Percentiles rank a stretch among this genome's conserved stretches.
Conservation (phyloP, 2,888 invertebrate species). For the Amphipyra tragopoginis region DNA sequence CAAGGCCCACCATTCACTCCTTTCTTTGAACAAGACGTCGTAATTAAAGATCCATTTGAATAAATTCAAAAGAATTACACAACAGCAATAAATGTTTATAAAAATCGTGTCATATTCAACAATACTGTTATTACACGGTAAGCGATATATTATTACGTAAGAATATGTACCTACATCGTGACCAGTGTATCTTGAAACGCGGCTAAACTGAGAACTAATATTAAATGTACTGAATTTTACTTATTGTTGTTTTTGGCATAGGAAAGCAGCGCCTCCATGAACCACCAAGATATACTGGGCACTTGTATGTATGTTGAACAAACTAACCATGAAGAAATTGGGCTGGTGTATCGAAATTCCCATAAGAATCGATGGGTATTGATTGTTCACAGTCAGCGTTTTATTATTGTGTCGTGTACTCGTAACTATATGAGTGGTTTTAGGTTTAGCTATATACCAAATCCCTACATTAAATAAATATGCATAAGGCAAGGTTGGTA, state of each 20-base stretch:
- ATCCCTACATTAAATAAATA: neutral
- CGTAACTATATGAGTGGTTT: neutral
- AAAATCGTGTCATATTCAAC: conserved; percentile 51
- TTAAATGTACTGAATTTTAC: conserved; percentile 1
- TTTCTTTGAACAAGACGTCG: conserved; percentile 42
- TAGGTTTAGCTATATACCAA: neutral
- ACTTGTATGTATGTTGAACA: neutral
- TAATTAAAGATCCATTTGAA: conserved; percentile 56
- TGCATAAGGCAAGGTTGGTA: too few species aligned
- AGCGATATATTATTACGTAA: conserved; percentile 40
- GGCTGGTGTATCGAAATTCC: conserved; percentile 32
- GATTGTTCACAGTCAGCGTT: conserved; percentile 42
- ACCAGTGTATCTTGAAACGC: conserved; percentile 9
- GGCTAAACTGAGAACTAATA: neutral
- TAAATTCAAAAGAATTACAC: conserved; percentile 49
- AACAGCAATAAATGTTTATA: conserved; percentile 34
- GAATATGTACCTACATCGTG: neutral
- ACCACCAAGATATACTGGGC: conserved; percentile 13
- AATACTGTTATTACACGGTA: conserved; percentile 52
- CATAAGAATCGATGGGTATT: conserved; percentile 38
- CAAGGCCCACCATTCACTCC: conserved; percentile 41
- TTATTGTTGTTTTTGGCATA: neutral
- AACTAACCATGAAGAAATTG: conserved; percentile 42
- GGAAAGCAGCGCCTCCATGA: conserved; percentile 12
- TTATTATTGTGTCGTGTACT: conserved; percentile 14